Base-by-base conservation (phyloP, 2,113 vertebrate species). In the Serilophus lunatus region DNA sequence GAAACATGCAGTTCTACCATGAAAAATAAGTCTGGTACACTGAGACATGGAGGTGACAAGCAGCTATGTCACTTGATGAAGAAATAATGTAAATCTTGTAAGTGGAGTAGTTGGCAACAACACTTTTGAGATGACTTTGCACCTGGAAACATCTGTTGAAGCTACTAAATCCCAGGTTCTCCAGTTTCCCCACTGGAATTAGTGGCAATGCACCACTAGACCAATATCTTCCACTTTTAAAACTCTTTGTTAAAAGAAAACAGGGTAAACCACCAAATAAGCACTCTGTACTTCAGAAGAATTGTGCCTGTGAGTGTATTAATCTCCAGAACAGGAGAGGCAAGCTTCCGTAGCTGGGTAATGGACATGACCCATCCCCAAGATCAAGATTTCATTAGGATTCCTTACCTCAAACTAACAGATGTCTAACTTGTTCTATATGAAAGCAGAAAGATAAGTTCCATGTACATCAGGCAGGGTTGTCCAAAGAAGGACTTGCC, bases 291-390 rank as follows among this genome's bases (percentile, higher is more conserved):
- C 53, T 86, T 84, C 59, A 59, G 47, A 78, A 60, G 6, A 87
- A 57, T 71, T 76, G 4, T 75, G 17, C 17, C 53, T 85, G 19
- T 76, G 60, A 44, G 26, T 42, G 13, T 70, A 68, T 42, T 64
- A 50, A 47, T 54, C 44, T 75, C 33, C 33, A 88, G 61, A 95
- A 29, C 10, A 61, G 25, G 13, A 93, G 29, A 82, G 7, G 19
- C 45, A 61, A 77, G 31, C 51, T 82, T 28, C 49, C 80, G n/a
- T 24, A 61, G 24, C 29, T 86, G 45, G 13, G 26, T 74, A 66
- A 59, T 0, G 1, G n/a, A 17, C 10, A 20, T 0, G 1, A 77
- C 42, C n/a, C 18, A 50, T n/a, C 6, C 18, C 6, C 12, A 38
- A 44, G 49, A 51, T 35, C 38, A 68, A 80, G 31, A 49, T 54